A percentile compares a stretch with the other conserved stretches of the same genome.
Evolutionary conservation across 2,113 vertebrate species (phyloP).

Genomic region (Talpa occidentalis): DNA sequence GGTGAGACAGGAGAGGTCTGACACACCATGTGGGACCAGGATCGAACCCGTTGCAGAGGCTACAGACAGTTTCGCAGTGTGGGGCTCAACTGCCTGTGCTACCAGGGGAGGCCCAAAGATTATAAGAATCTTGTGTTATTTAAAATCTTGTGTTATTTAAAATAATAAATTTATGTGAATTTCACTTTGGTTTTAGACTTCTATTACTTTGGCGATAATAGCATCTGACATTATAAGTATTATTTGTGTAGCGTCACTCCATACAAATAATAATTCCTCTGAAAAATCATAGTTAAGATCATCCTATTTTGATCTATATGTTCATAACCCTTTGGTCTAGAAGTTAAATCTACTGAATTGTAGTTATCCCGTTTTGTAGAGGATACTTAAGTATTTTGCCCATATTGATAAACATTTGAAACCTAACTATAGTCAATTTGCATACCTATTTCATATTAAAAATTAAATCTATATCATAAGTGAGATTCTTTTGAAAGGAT

Average conservation of each 20-base stretch:
- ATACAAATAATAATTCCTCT: background rate
- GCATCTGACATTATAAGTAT: background rate
- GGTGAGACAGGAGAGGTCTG: too few species aligned
- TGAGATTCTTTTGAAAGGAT: slow-evolving; percentile 40
- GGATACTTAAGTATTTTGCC: slow-evolving; percentile 39
- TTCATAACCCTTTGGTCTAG: background rate
- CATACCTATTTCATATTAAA: slow-evolving; percentile 52
- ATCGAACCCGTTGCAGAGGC: too few species aligned
- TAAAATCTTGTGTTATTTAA: too few species aligned
- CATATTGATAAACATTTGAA: slow-evolving; percentile 62
- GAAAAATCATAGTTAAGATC: background rate
- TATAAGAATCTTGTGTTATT: background rate
- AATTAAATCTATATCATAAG: slow-evolving; percentile 60
- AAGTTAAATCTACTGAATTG: slow-evolving; percentile 53
- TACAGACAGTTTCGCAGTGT: too few species aligned
- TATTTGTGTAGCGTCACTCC: background rate
- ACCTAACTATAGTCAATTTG: slow-evolving; percentile 57
- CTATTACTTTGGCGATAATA: background rate
- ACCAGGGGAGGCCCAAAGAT: too few species aligned
- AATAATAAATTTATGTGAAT: background rate
- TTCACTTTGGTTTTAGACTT: background rate
- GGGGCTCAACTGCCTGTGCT: too few species aligned
- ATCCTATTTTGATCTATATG: background rate
- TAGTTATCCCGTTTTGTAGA: slow-evolving; percentile 29
- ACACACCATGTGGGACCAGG: too few species aligned